These are phyloP conservation scores for Pemphredon lugubris DNA, from an alignment of 2,888 invertebrate genomes.

Conservation along the genomic window DNA sequence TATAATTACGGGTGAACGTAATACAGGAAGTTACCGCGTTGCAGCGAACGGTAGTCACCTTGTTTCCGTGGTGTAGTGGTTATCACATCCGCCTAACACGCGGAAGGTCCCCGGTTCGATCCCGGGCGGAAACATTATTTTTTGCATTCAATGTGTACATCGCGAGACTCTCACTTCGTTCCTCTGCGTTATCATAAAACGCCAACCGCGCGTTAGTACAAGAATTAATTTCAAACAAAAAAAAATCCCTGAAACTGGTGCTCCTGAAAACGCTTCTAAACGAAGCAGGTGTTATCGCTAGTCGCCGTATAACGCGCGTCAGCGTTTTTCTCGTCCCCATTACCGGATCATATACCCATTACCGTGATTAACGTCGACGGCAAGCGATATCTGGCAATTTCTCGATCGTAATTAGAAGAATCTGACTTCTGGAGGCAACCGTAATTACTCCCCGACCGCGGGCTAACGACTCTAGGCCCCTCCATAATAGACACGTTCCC, in stretches of 20 bases:
- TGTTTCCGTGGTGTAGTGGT: constrained; percentile 91
- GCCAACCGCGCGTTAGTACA: background rate
- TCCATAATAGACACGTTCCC: constrained; percentile 9
- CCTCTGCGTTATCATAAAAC: too few species aligned
- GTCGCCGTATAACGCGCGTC: too few species aligned
- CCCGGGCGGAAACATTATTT: constrained; percentile 90
- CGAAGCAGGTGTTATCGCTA: too few species aligned
- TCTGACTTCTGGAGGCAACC: constrained; percentile 11
- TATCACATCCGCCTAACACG: constrained; percentile 96
- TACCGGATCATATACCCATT: too few species aligned
- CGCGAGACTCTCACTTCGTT: background rate
- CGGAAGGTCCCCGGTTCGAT: constrained; percentile 95
- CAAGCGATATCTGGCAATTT: background rate
- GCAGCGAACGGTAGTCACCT: constrained; percentile 79
- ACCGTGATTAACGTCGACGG: too few species aligned
- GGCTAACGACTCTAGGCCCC: constrained; percentile 10
- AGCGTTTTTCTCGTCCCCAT: too few species aligned
- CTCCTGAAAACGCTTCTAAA: too few species aligned
- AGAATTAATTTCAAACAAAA: background rate
- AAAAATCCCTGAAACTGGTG: too few species aligned
- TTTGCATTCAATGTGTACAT: constrained; percentile 18
- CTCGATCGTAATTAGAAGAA: constrained; percentile 4
- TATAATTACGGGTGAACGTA: too few species aligned
- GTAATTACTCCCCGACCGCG: constrained; percentile 4
- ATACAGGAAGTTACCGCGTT: constrained; percentile 94